phyloP scores from a whole-genome alignment of 2,113 vertebrate genomes.

The Alosa alosa region DNA sequence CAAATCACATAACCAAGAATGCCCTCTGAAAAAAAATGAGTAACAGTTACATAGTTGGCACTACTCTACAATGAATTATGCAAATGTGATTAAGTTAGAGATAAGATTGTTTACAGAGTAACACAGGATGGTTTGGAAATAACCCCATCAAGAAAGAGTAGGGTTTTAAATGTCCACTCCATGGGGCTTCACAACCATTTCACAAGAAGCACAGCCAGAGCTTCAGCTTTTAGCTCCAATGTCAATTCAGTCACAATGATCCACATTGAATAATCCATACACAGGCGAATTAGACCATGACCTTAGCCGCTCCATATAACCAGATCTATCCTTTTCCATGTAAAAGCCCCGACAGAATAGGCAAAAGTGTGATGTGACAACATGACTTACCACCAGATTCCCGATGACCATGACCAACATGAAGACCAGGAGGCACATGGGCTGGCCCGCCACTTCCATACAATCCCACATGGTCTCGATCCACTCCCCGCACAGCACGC shows the following conservation, averaged over 20 bases:
- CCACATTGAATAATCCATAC: background rate
- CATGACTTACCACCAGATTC: constrained; percentile 91
- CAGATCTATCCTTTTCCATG: background rate
- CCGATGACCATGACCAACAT: constrained; percentile 94
- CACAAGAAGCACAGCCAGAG: background rate
- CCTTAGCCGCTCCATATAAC: background rate
- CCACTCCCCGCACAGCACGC: constrained; percentile 95
- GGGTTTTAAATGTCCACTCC: background rate
- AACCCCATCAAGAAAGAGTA: background rate
- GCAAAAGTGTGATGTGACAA: background rate
- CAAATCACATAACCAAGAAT: background rate
- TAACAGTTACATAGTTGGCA: constrained; percentile 4
- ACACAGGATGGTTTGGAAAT: background rate
- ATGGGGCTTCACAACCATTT: background rate
- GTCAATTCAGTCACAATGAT: background rate
- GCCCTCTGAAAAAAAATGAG: background rate
- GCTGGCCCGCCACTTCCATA: constrained; percentile 82
- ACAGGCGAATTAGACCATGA: background rate
- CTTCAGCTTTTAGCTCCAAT: background rate
- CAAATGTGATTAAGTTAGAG: background rate
- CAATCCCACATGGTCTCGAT: constrained; percentile 98
- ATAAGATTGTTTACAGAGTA: constrained; percentile 2
- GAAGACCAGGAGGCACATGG: constrained; percentile 87
- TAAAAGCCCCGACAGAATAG: background rate
- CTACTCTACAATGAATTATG: background rate